Base-by-base conservation (phyloP, 2,888 invertebrate species). In the Leptarthrus brevirostris region DNA sequence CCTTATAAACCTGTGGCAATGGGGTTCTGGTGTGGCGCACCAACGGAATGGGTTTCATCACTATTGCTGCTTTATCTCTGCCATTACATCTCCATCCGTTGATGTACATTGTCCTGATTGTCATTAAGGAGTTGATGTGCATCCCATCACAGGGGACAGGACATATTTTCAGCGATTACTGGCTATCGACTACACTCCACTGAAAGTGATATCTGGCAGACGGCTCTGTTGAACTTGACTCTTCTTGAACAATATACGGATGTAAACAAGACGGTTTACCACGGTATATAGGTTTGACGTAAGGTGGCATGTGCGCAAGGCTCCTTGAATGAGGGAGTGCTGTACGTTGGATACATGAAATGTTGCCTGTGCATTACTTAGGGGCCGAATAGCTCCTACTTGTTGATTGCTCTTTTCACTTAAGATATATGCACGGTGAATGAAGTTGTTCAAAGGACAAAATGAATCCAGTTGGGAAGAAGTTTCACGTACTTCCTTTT, bases 61-160 rank as follows among this genome's bases (percentile, higher is more conserved):
- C 64, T 16, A 36, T 58, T 36, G 58, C 18, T 36, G 54, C 58
- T 64, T 64, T 64, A 47, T 64, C 64, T 64, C 64, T 47, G 40
- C 64, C 64, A 64, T 16, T 24, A 24, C 64, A 64, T 47, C 47
- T 24, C 44, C 8, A 24, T 47, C 64, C 14, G 44, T 22, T 20
- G 47, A 1, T 64, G 22, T 40, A 44, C 64, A 64, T 14, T 64
- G 44, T 64, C 44, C 64, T 44, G 47, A 64, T 44, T 40, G 64
- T 20, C 24, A 47, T 47, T 44, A 44, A 24, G 64, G 64, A 40
- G 16, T n/a, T 58, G 58, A 24, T 14, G 24, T 44, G 44, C 40
- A 64, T 64, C 64, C 40, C 64, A 64, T 64, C 47, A 64, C 44
- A 20, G 20, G 44, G 22, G 22, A 44, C 44, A 20, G 20, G 44